A percentile compares a stretch with the other conserved stretches of the same genome.
These are phyloP conservation scores for Myiothlypis chrysogaster DNA, from an alignment of 2,797 vertebrate genomes.

Conservation along the genomic window DNA sequence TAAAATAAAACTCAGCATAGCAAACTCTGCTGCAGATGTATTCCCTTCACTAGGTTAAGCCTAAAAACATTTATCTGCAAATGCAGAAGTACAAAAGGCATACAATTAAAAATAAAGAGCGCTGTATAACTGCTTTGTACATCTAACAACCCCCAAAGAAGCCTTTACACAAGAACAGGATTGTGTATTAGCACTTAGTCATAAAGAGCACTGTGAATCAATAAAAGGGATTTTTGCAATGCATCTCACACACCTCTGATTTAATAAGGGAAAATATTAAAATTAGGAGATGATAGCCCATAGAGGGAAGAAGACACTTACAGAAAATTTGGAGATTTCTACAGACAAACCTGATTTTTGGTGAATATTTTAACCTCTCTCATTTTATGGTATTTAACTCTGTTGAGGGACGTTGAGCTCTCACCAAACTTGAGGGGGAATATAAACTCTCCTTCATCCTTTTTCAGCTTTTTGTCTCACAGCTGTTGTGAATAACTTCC, in stretches of 20 bases:
- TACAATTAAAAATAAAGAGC: neutral
- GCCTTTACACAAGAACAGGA: neutral
- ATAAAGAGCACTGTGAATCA: neutral
- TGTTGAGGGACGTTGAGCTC: accelerated
- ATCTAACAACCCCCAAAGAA: neutral
- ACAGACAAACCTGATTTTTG: accelerated
- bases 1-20: neutral
- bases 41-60: neutral
- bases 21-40: neutral
- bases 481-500: neutral
- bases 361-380: neutral
- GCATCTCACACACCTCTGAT: neutral
- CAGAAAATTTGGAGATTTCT: neutral
- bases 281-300: neutral
- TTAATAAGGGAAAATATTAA: neutral
- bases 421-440: accelerated
- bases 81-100: neutral
- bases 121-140: neutral
- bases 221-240: accelerated
- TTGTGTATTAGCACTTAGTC: neutral
- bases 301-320: neutral
- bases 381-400: accelerated
- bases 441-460: neutral
- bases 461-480: neutral
- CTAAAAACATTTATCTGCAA: neutral